phyloP scores from a whole-genome alignment of 2,888 invertebrate genomes.

The Aproaerema taeniolella region DNA sequence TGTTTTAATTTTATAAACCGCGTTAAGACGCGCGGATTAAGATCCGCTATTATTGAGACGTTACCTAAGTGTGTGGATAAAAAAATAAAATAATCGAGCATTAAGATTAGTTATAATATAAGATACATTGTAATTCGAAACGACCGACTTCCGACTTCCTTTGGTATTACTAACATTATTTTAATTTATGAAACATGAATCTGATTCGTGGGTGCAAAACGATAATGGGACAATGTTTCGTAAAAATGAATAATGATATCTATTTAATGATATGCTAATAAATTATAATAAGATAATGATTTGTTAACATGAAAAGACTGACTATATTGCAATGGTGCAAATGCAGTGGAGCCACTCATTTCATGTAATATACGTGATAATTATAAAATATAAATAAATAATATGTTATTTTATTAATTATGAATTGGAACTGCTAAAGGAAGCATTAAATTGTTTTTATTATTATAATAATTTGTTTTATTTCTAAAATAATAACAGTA shows the following conservation, averaged over 20 bases:
- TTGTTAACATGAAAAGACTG: conserved; percentile 38
- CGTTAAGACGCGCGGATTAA: no score
- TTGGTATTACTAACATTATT: conserved; percentile 22
- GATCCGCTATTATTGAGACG: no score
- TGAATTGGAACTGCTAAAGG: conserved; percentile 41
- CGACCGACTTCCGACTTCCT: conserved; percentile 69
- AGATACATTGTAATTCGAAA: conserved; percentile 50
- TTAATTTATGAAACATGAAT: conserved; percentile 36
- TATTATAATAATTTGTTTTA: no score
- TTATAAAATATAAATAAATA: conserved; percentile 11
- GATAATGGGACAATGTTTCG: conserved; percentile 46
- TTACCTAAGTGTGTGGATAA: conserved; percentile 32
- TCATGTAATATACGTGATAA: conserved; percentile 28
- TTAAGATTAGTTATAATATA: conserved; percentile 50
- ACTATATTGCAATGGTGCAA: conserved; percentile 27
- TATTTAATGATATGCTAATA: not conserved
- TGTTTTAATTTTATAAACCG: no score
- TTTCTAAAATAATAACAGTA: conserved; percentile 6
- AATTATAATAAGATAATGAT: not conserved
- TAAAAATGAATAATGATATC: no score
- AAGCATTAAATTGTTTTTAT: conserved; percentile 66
- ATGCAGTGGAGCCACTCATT: conserved; percentile 33
- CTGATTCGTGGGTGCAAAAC: conserved; percentile 60
- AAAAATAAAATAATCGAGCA: conserved; percentile 49
- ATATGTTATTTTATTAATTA: conserved; percentile 23